Evolutionary conservation across 1,140 invertebrate genomes (phyloP), one percentile per base, ranked within the genome.

Genomic region (Caerostris darwini): DNA sequence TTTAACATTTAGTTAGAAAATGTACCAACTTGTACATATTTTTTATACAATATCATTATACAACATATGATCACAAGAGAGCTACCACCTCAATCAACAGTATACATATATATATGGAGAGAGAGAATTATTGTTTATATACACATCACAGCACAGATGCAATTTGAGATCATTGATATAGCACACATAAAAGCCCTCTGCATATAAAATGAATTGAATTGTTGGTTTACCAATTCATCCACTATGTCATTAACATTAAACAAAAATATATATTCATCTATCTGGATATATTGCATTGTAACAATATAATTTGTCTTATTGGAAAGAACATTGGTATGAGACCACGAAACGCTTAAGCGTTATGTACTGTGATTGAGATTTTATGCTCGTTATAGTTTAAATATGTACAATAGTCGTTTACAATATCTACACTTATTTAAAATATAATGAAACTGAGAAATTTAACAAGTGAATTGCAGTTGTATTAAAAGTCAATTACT

Each of bases 251-350:
- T 83, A 67, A 67, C 61, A n/a, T 67, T 67, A 3, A 67, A 67
- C 61, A 67, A 67, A 17, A 67, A 67, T 6, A 67, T 67, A 67
- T 67, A 67, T 67, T 12, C 64, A 82, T 82, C 50, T 82, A 82
- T 5, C 14, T 53, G 5, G 6, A 82, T 82, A 82, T 82, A 14
- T 50, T 50, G 50, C 34, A 82, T 54, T 82, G 50, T 82, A 12
- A 53, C 77, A 54, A 54, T 53, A 82, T 53, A 82, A 50, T 82
- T 85, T 50, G 57, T 64, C n/a, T 7, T 34, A 34, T 34, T 34
- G 54, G 86, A 88, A 88, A 88, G 86, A 88, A 64, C 86, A 54
- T 88, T 88, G 86, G 86, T 67, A 88, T 53, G 86, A 88, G 86
- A 88, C 86, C 59, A 14, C 53, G 59, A 14, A 58, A 88, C 59